Conservation (phyloP, 2,888 invertebrate genomes). For the Megaustenia siamemsis region DNA sequence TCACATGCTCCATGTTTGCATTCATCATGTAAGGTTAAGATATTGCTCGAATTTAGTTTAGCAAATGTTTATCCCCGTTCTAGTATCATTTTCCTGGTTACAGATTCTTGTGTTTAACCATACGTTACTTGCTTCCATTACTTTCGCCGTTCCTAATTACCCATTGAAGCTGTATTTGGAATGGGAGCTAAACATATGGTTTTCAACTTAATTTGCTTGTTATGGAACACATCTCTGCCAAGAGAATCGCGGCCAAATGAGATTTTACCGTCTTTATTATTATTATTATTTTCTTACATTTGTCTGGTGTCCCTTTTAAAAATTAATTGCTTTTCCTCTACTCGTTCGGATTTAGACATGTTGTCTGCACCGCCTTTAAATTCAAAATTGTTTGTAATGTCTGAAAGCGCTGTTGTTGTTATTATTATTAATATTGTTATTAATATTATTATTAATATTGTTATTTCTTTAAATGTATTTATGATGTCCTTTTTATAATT, state of each 20-base stretch:
- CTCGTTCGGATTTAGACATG: no score
- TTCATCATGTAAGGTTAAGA: not conserved
- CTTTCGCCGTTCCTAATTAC: not conserved
- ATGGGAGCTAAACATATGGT: conserved; percentile 11
- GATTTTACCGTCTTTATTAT: not conserved
- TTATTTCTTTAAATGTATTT: no score
- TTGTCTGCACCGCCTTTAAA: no score
- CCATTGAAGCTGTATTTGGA: not conserved
- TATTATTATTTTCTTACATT: not conserved
- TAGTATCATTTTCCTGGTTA: not conserved
- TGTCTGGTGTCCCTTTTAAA: not conserved
- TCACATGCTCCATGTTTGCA: not conserved
- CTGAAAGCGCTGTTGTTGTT: no score
- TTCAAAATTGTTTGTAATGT: no score
- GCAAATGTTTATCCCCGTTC: not conserved
- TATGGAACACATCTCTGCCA: not conserved
- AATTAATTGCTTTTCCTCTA: no score
- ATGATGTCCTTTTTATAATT: no score
- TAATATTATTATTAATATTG: no score
- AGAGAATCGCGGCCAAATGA: not conserved
- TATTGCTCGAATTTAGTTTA: not conserved
- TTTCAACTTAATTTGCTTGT: conserved; percentile 5
- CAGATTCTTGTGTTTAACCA: not conserved
- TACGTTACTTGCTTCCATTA: not conserved
- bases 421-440: no score